Percentiles rank a stretch among this genome's conserved stretches.
phyloP scores from a whole-genome alignment of 1,140 invertebrate genomes.

The Drosophila jambulina region DNA sequence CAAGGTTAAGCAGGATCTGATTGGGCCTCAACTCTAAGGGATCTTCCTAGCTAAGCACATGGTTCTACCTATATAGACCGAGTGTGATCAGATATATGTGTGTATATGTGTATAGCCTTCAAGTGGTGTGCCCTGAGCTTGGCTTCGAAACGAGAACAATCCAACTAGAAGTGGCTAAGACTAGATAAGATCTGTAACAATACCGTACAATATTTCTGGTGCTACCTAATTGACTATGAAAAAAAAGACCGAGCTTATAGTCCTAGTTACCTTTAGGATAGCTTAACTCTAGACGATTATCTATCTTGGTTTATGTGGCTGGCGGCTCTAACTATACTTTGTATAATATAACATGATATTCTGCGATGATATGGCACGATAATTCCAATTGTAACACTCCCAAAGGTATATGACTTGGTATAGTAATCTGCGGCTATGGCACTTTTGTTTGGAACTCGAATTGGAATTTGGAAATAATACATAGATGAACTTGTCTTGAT shows the following conservation, averaged over 20 bases:
- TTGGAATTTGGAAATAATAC: neutral
- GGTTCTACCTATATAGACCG: conserved; percentile 14
- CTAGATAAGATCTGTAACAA: conserved; percentile 37
- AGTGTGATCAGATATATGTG: neutral
- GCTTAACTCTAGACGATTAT: conserved; percentile 38
- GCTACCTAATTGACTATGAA: conserved; percentile 51
- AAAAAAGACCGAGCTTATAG: conserved; percentile 33
- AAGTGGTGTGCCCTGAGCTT: conserved; percentile 54
- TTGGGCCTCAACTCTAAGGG: neutral
- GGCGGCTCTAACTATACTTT: conserved; percentile 37
- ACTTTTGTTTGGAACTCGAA: conserved; percentile 1
- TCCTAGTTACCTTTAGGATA: conserved; percentile 16
- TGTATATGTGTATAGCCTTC: conserved; percentile 6
- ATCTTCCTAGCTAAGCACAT: conserved; percentile 21
- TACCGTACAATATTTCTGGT: conserved; percentile 30
- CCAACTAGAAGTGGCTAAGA: conserved; percentile 38
- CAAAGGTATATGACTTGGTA: conserved; percentile 15
- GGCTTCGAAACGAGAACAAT: conserved; percentile 45
- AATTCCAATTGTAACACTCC: conserved; percentile 47
- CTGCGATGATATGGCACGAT: conserved; percentile 82
- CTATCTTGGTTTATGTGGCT: conserved; percentile 26
- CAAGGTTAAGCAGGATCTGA: neutral
- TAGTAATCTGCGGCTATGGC: conserved; percentile 9
- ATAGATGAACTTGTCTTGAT: neutral
- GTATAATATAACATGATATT: conserved; percentile 75